Evolutionary conservation across 2,113 vertebrate species (phyloP), one percentile per base, ranked within the genome.

Genomic region (Phaethornis superciliosus): DNA sequence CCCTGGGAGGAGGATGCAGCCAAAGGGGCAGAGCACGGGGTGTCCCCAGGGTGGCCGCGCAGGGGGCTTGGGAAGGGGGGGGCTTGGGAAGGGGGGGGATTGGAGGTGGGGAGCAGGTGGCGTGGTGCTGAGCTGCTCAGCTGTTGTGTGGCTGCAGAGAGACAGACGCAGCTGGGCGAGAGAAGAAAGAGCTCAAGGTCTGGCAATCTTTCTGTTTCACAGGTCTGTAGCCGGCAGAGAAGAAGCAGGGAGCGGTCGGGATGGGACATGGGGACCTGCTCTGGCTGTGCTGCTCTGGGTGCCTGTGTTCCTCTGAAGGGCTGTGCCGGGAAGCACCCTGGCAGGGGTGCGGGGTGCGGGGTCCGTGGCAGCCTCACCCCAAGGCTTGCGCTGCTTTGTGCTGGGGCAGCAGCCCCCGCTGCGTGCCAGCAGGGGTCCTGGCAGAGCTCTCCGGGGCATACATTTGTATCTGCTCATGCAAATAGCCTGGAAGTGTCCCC

Each of bases 81-180:
- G 79, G 42, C 86, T 37, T 55, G 35, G n/a, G n/a, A 19, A 47
- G 46, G 46, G 44, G 76, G 81, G 86, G 42, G 46, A 1, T 2
- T 37, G 78, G 88, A 97, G 94, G 96, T 96, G 92, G 97, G 97
- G 97, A 98, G 98, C 98, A 98, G 97, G 97, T 98, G 98, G 97
- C 65, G 28, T 44, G 47, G 96, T 93, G 97, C 97, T 97, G 97
- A 97, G 97, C 97, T 93, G 97, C 97, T 98, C 98, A 97, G 98
- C 97, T 98, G 97, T 95, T 81, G 76, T 90, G 94, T 80, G 95
- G 93, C 93, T 93, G 65, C 35, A 78, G 96, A 96, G 95, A 85
- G 96, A 93, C 80, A 21, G 97, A 68, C 86, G 90, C 97, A 98
- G 97, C 98, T 98, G 98, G 96, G 88, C 7, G 40, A 92, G 94